phyloP scores from a whole-genome alignment of 2,797 vertebrate species.

The Leptodactylus fallax region DNA sequence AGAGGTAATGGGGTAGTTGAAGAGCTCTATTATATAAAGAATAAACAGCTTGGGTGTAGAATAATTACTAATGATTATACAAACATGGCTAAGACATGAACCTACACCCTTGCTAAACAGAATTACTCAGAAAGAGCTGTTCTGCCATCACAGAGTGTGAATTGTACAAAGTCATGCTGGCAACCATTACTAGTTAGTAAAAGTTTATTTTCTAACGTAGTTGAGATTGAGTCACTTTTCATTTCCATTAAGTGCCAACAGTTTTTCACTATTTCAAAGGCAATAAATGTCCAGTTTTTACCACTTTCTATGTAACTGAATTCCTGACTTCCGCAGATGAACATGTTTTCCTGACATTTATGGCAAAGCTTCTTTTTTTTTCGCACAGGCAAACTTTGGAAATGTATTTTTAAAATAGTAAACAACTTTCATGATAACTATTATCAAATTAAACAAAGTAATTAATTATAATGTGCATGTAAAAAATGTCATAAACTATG shows the following conservation, averaged over 20 bases:
- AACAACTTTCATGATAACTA: not conserved
- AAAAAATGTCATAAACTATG: not conserved
- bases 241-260: conserved; percentile 51
- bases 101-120: conserved; percentile 51
- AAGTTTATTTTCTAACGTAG: conserved; percentile 45
- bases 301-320: conserved; percentile 32
- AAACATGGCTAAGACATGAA: conserved; percentile 44
- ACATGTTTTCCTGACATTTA: conserved; percentile 28
- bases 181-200: conserved; percentile 47
- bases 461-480: not conserved
- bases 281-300: conserved; percentile 38
- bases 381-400: not conserved
- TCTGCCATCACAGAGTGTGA: conserved; percentile 46
- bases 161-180: conserved; percentile 36
- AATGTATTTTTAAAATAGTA: conserved; percentile 3
- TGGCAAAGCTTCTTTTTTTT: conserved; percentile 3
- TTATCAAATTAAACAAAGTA: not conserved
- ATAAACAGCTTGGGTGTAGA: conserved; percentile 40
- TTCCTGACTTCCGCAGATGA: not conserved
- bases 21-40: conserved; percentile 42
- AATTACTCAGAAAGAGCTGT: conserved; percentile 24
- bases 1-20: conserved; percentile 45
- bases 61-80: conserved; percentile 56
- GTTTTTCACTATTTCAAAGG: conserved; percentile 41
- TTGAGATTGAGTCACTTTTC: conserved; percentile 50